Base-by-base conservation (phyloP, 2,888 invertebrate genomes). In the Dorcus parallelipipedus region DNA sequence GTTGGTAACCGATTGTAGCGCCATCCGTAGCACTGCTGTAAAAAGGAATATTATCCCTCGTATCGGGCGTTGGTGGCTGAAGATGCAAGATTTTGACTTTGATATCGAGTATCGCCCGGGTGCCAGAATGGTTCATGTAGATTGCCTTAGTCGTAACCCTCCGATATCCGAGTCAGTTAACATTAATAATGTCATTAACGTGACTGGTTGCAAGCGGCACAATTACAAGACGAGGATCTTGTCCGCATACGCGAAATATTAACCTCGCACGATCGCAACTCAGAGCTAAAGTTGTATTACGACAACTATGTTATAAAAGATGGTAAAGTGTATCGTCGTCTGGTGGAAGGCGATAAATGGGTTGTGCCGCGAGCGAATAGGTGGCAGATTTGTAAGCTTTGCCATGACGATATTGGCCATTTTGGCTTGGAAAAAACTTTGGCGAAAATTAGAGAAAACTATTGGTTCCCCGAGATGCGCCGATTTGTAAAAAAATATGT, bases 391-490 rank as follows among this genome's bases (percentile, higher is more conserved):
- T 14, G 9, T 33, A 50, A 58, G 74, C 9, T 67, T 68, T n/a
- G 62, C 64, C 75, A 76, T 49, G 74, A 76, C 50, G 72, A 72
- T 17, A 61, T 69, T 9, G 74, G 73, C 6, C 74, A 77, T 59
- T 69, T 75, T 47, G 73, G 69, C 3, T 38, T 68, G 3, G 69
- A 71, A 1, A 74, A 72, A 50, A 75, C 71, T 2, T 23, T 73
- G 2, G 65, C 64, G 6, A 62, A 63, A 48, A 62, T 76, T 10
- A 38, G 23, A 2, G 67, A 66, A 23, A 65, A 64, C 9, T 78
- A 73, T 61, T 78, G 75, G 74, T 78, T 78, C 50, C 69, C 72
- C 0, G 65, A 69, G 3, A 72, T 78, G 72, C 62, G 64, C 17
- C 60, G 66, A 7, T 76, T 73, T 51, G 69, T 76, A 0, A 69